Percentiles rank a stretch among this genome's conserved stretches.
Evolutionary conservation across 2,888 invertebrate species (phyloP).

Genomic region (Tenthredo amoena): DNA sequence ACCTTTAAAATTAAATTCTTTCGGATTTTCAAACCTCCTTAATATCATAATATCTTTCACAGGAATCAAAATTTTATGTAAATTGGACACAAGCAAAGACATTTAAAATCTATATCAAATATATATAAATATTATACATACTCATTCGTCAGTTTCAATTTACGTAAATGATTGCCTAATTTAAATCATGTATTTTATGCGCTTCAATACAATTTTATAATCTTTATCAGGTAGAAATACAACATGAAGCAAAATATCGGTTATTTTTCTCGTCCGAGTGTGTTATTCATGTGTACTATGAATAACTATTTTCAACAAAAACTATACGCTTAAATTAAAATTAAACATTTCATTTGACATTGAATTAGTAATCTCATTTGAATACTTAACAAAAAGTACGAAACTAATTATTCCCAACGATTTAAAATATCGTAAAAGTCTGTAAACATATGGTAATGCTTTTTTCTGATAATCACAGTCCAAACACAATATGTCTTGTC

Average conservation of each 20-base stretch:
- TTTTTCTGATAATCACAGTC: neutral
- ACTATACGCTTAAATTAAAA: neutral
- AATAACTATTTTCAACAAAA: neutral
- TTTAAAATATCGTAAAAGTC: neutral
- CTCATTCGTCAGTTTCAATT: conserved; percentile 1
- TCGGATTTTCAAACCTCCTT: neutral
- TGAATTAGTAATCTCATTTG: neutral
- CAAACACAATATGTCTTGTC: neutral
- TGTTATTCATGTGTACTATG: neutral
- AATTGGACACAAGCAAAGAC: conserved; percentile 17
- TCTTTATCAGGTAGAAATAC: neutral
- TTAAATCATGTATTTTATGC: conserved; percentile 16
- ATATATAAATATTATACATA: conserved; percentile 39
- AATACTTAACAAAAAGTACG: neutral
- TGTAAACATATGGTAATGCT: neutral
- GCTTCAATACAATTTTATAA: conserved; percentile 1
- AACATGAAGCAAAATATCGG: neutral
- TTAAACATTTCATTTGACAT: neutral
- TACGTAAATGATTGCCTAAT: neutral
- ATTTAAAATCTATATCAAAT: conserved; percentile 37
- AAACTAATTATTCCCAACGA: neutral
- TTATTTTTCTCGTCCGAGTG: neutral
- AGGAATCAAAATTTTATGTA: neutral
- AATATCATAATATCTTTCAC: neutral
- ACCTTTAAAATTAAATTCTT: neutral